phyloP scores from a whole-genome alignment of 2,113 vertebrate species.

The Jacana jacana region DNA sequence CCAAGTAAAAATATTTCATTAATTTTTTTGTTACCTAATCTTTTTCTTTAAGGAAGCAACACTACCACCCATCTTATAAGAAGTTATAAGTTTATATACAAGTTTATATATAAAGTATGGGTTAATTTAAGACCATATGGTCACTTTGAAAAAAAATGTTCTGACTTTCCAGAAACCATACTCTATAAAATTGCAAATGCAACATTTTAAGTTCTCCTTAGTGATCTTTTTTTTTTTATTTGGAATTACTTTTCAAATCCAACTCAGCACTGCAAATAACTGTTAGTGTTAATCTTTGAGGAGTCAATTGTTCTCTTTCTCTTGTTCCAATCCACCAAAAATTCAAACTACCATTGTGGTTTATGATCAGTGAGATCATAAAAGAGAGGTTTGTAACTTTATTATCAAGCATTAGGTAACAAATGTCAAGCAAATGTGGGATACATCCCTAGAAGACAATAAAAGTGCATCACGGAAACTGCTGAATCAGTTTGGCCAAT shows the following conservation, averaged over 20 bases:
- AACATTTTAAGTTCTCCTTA: neutral
- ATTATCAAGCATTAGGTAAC: neutral
- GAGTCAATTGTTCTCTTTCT: neutral
- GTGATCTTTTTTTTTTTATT: neutral
- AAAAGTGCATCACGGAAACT: neutral
- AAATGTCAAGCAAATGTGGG: neutral
- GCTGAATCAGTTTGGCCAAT: neutral
- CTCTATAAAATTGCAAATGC: neutral
- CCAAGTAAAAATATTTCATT: neutral
- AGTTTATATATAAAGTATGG: too few species aligned
- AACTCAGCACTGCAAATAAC: neutral
- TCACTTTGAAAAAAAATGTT: neutral
- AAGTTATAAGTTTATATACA: too few species aligned
- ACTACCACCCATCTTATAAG: accelerated
- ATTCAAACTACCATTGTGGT: neutral
- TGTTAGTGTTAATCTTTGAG: neutral
- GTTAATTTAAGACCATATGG: neutral
- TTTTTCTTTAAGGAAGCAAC: neutral
- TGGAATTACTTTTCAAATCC: neutral
- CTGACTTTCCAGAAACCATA: neutral
- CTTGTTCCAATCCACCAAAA: neutral
- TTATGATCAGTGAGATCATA: too few species aligned
- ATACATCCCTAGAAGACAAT: neutral
- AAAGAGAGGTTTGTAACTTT: neutral
- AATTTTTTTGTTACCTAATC: neutral